phyloP scores from a whole-genome alignment of 2,113 vertebrate species.

The Spea multiplicata region DNA sequence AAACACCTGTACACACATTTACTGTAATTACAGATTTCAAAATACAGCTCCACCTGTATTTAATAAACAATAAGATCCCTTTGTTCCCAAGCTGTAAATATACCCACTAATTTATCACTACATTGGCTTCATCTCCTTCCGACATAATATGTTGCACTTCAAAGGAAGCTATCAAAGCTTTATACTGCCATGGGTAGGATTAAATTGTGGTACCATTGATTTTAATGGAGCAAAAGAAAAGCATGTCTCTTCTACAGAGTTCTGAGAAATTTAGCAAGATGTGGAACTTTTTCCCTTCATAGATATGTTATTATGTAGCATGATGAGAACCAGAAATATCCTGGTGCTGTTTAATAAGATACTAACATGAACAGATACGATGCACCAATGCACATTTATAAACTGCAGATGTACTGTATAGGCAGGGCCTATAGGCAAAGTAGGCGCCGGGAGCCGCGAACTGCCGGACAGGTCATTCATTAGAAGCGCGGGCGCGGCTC shows the following conservation, averaged over 20 bases:
- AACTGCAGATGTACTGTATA: too few relatives aligned
- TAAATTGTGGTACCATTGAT: background rate
- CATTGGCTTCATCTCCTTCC: background rate
- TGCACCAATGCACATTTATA: background rate
- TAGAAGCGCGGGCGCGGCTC: too few relatives aligned
- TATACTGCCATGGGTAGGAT: background rate
- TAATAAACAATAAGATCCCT: background rate
- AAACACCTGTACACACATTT: constrained; percentile 25
- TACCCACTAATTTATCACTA: background rate
- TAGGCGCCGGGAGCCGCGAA: too few relatives aligned
- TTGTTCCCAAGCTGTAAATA: constrained; percentile 7
- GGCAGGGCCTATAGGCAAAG: too few relatives aligned
- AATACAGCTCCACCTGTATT: background rate
- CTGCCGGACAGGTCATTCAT: too few relatives aligned
- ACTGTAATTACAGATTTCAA: background rate
- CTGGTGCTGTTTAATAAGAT: background rate
- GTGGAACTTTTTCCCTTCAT: background rate
- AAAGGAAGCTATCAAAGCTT: constrained; percentile 1
- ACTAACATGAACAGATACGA: background rate
- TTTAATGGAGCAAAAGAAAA: background rate
- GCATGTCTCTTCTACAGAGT: background rate
- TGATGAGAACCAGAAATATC: background rate
- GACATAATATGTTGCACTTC: background rate
- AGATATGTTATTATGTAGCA: background rate
- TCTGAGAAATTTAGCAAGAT: background rate